These are phyloP conservation scores for Menidia menidia DNA, from an alignment of 2,797 vertebrate genomes.

Conservation along the genomic window DNA sequence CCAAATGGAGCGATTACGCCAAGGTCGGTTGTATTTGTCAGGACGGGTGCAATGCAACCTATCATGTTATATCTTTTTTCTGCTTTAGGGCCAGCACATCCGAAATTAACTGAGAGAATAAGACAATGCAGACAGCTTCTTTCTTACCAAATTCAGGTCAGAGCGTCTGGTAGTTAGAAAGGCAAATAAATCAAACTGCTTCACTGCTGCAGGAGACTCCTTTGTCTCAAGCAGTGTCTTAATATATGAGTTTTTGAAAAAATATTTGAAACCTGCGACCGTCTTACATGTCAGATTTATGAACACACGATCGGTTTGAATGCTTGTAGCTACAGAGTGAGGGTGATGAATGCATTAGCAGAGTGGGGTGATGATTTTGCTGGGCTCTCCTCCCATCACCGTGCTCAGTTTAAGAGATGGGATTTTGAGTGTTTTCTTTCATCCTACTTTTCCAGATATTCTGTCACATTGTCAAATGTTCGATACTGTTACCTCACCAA, in stretches of 20 bases:
- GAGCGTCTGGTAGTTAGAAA: constrained; percentile 64
- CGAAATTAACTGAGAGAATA: constrained; percentile 62
- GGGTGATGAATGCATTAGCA: background rate
- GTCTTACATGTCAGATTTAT: constrained; percentile 33
- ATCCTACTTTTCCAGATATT: constrained; percentile 2
- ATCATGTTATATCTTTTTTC: constrained; percentile 56
- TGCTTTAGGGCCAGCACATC: constrained; percentile 58
- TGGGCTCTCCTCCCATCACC: constrained; percentile 5
- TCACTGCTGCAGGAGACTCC: constrained; percentile 58
- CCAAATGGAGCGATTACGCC: constrained; percentile 49
- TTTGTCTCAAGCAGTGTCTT: constrained; percentile 62
- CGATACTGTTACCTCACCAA: constrained; percentile 1
- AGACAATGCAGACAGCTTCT: constrained; percentile 50
- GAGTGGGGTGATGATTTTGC: constrained; percentile 2
- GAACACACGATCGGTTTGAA: constrained; percentile 27
- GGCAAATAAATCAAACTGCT: constrained; percentile 67
- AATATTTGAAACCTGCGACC: constrained; percentile 30
- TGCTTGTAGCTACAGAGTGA: constrained; percentile 8
- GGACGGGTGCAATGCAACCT: constrained; percentile 51
- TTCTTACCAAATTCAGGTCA: constrained; percentile 67
- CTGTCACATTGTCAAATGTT: constrained; percentile 7
- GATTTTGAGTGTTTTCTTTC: constrained; percentile 10
- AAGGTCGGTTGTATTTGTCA: constrained; percentile 70
- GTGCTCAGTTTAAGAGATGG: background rate
- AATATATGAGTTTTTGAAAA: constrained; percentile 51